These are phyloP conservation scores for Hirtodrosophila duncani DNA, from an alignment of 2,888 invertebrate genomes.

Conservation along the genomic window DNA sequence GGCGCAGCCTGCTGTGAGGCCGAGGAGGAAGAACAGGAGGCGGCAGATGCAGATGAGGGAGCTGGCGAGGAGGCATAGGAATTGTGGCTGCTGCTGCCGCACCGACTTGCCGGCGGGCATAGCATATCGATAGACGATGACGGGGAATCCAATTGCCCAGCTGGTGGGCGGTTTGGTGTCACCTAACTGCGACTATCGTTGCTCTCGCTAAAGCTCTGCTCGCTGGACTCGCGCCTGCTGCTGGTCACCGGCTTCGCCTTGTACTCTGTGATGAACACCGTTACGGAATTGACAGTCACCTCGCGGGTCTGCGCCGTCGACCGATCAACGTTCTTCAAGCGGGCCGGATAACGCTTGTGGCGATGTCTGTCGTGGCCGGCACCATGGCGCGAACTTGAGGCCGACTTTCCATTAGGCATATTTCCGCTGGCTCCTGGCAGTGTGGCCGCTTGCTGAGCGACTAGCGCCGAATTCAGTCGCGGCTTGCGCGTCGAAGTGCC, in stretches of 20 bases:
- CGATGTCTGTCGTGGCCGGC: slow-evolving; percentile 80
- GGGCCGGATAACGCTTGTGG: slow-evolving; percentile 84
- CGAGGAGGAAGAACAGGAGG: too few species aligned
- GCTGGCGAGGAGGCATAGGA: too few species aligned
- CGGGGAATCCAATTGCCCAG: slow-evolving; percentile 13
- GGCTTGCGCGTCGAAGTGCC: slow-evolving; percentile 95
- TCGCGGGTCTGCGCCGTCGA: slow-evolving; percentile 95
- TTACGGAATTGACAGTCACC: slow-evolving; percentile 97
- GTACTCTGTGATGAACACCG: slow-evolving; percentile 97
- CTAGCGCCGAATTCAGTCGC: slow-evolving; percentile 96
- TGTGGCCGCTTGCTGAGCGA: slow-evolving; percentile 94
- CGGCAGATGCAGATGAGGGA: too few species aligned
- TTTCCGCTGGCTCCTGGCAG: slow-evolving; percentile 81
- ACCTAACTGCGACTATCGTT: slow-evolving; percentile 79
- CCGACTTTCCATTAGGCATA: slow-evolving; percentile 78
- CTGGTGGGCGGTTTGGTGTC: background rate
- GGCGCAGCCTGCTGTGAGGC: too few species aligned
- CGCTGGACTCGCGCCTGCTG: slow-evolving; percentile 77
- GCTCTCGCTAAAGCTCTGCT: slow-evolving; percentile 79
- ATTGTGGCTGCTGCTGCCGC: too few species aligned
- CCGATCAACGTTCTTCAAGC: slow-evolving; percentile 94
- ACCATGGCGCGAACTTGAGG: slow-evolving; percentile 75
- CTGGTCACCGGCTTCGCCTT: slow-evolving; percentile 85
- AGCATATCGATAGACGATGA: slow-evolving; percentile 9
- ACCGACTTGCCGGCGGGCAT: too few species aligned